Evolutionary conservation across 2,888 invertebrate genomes (phyloP).

Genomic region (Andrena flavipes): DNA sequence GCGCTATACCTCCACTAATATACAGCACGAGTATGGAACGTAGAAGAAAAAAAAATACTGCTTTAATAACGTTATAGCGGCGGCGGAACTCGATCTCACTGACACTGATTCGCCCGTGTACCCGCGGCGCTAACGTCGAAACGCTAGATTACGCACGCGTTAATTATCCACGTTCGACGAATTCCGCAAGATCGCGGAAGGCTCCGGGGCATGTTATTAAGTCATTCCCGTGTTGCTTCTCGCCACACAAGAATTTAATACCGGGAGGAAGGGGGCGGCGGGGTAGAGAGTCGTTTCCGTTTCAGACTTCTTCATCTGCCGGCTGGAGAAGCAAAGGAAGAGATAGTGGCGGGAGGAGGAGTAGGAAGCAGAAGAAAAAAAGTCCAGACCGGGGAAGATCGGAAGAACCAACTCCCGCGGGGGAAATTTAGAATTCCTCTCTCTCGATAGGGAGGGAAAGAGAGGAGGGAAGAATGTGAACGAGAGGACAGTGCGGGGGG

Average conservation of each 20-base stretch:
- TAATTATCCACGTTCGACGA: slow-evolving; percentile 27
- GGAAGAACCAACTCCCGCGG: slow-evolving; percentile 43
- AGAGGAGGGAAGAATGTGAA: not conserved
- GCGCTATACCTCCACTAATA: not conserved
- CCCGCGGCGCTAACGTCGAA: too few species aligned
- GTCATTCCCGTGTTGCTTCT: slow-evolving; percentile 19
- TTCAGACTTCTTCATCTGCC: slow-evolving; percentile 24
- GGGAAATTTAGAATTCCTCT: slow-evolving; percentile 54
- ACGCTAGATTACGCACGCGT: not conserved
- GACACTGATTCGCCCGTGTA: not conserved
- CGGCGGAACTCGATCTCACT: not conserved
- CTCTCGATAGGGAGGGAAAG: not conserved
- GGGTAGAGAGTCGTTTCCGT: slow-evolving; percentile 34
- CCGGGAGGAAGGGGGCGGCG: not conserved
- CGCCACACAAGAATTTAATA: slow-evolving; percentile 59
- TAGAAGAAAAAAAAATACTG: not conserved
- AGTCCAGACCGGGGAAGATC: slow-evolving; percentile 29
- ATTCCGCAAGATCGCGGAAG: not conserved
- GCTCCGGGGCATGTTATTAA: not conserved
- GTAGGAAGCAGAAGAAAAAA: slow-evolving; percentile 7
- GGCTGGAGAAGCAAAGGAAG: not conserved
- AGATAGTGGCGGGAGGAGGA: not conserved
- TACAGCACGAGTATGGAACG: not conserved
- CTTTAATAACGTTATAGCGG: not conserved
- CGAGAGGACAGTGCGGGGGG: not conserved